Base-by-base conservation (phyloP, 2,888 invertebrate species). In the Euspilapteryx auroguttella region DNA sequence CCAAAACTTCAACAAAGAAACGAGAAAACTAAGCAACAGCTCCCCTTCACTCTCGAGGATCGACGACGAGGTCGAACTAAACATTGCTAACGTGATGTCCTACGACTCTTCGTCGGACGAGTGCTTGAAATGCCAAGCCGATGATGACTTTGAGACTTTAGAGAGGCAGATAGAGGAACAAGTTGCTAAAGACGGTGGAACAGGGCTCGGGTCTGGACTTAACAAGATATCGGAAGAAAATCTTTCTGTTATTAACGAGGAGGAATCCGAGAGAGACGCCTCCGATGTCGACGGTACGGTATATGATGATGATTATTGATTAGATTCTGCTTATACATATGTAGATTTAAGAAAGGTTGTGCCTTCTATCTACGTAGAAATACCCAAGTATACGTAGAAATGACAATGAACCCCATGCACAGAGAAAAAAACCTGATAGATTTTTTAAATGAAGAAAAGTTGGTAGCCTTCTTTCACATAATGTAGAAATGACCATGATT, bases 61-160 rank as follows among this genome's bases (percentile, higher is more conserved):
- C 2, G 34, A 25, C 8, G 55, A 59, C 10, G 63, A 61, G 14
- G 54, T 71, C 0, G 65, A 73, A 35, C 46, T 75, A 2, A 75
- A 75, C 25, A 66, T 75, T 3, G 73, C 73, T 27, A 65, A 55
- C 33, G 62, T 59, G 2, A 44, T 69, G 47, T 41, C 57, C 31
- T 73, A 73, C 31, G 73, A 75, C 31, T 73, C 73, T 0, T 73
- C 73, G 1, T 69, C 71, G 1, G 73, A 75, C 17, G 73, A 75
- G 32, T 66, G 68, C 34, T 34, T 65, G 28, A 59, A 53, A 32
- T 61, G 63, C 33, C 55, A 53, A 26, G 31, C 37, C 21, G 65
- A 68, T 30, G 71, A 71, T 27, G 73, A 73, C 27, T 75, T 75
- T 30, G 73, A 73, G 30, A 32, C 47, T 3, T 36, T 73, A 1